Conservation (phyloP, 2,888 invertebrate genomes). For the Coelopa pilipes region DNA sequence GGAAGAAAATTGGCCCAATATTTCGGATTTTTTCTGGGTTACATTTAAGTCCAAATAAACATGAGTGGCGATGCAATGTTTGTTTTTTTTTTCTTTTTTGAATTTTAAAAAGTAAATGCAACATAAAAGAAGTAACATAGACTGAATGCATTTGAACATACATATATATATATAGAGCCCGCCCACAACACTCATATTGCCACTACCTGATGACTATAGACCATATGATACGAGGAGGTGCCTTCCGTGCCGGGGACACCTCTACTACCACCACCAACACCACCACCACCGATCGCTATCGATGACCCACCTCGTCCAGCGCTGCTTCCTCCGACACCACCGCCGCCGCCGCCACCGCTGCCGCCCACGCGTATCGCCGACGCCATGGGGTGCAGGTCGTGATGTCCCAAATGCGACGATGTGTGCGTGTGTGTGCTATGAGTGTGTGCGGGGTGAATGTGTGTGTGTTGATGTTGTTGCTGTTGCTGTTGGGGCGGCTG, state of each 20-base stretch:
- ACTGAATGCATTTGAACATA: conserved; percentile 31
- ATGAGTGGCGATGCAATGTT: conserved; percentile 29
- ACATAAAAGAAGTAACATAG: conserved; percentile 18
- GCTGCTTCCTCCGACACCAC: conserved; percentile 43
- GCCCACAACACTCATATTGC: conserved; percentile 37
- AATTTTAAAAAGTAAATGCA: conserved; percentile 27
- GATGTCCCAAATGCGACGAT: conserved; percentile 48
- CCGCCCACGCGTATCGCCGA: conserved; percentile 42
- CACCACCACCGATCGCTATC: conserved; percentile 42
- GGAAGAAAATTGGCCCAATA: no score
- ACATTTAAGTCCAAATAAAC: not conserved
- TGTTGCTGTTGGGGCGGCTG: conserved; percentile 50
- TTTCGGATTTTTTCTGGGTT: no score
- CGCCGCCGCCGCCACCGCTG: conserved; percentile 43
- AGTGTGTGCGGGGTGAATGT: conserved; percentile 47
- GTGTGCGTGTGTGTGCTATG: conserved; percentile 46
- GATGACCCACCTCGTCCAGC: conserved; percentile 61
- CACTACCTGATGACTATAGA: conserved; percentile 65
- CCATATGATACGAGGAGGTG: conserved; percentile 49
- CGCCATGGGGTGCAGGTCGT: conserved; percentile 43
- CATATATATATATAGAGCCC: conserved; percentile 9
- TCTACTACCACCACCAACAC: conserved; percentile 39
- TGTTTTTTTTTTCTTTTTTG: not conserved
- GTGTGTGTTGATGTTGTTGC: conserved; percentile 46
- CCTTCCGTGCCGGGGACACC: conserved; percentile 32